phyloP scores from a whole-genome alignment of 2,797 vertebrate genomes.

The Molossus alvarezi region DNA sequence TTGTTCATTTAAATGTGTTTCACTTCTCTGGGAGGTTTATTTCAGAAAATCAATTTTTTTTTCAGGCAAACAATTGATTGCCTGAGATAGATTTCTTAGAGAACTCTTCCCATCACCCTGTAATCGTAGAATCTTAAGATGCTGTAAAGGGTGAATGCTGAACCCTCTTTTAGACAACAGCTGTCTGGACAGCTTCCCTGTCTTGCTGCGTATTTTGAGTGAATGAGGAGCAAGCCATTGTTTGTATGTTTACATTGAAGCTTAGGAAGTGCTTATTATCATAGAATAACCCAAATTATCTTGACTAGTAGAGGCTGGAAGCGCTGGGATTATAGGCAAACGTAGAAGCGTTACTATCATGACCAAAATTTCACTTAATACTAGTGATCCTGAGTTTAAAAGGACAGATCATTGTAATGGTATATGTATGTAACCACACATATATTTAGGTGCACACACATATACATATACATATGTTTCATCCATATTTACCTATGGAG shows the following conservation, averaged over 20 bases:
- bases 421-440: accelerated
- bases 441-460: background rate
- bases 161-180: background rate
- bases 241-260: background rate
- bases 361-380: background rate
- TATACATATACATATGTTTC: background rate
- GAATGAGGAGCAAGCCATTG: background rate
- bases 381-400: background rate
- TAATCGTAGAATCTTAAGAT: background rate
- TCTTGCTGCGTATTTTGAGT: background rate
- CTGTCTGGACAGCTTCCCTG: background rate
- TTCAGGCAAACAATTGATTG: background rate
- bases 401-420: background rate
- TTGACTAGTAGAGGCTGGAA: background rate
- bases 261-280: background rate
- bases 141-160: background rate
- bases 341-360: background rate
- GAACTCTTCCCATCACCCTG: background rate
- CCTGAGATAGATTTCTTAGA: background rate
- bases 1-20: background rate
- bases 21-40: background rate
- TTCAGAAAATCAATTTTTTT: background rate
- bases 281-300: background rate
- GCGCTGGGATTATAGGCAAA: background rate
- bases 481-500: background rate